Base-by-base conservation (phyloP, 2,113 vertebrate species). In the Pangasianodon gigas region DNA sequence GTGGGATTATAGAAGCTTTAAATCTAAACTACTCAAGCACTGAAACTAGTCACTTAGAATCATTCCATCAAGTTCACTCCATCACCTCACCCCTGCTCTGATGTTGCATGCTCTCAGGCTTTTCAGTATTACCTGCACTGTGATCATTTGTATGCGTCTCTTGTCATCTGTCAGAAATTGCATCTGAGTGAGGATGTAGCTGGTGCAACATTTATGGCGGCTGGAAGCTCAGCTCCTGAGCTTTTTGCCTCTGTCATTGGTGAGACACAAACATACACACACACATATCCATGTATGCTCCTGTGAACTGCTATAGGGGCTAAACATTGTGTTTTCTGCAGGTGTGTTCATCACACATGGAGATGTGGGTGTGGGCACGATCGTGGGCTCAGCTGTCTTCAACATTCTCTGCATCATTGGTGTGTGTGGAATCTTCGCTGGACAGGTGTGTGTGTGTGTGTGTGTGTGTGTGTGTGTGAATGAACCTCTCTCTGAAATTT, bases 121-220 rank as follows among this genome's bases (percentile, higher is more conserved):
- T 56, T 86, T 77, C 16, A 26, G 16, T 86, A 9, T 75, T 69
- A 37, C 24, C 32, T 84, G 10, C 3, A 32, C 29, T 89, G 51
- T 74, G 79, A 71, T 77, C 75, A 89, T 84, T 41, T 85, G 60
- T 88, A 67, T 85, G 18, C 62, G 26, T 24, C 32, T 93, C 77
- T 95, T 86, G 89, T 94, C 86, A 41, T 94, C 56, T 95, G 94
- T 85, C 93, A 98, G 97, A 97, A 95, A 94, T 95, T 98, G 69
- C 96, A 97, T 90, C 93, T 98, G 92, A 97, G 97, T 21, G 97
- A 97, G 94, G 97, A 98, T 86, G 97, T 98, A 87, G 97, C 97
- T 4, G 97, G 97, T 90, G 97, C 97, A 86, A 98, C 97, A 13
- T 98, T 98, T 93, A 98, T 98, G 97, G 97, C 97, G 48, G 97